Evolutionary conservation across 2,113 vertebrate genomes (phyloP), one percentile per base, ranked within the genome.

Genomic region (Zeus faber): DNA sequence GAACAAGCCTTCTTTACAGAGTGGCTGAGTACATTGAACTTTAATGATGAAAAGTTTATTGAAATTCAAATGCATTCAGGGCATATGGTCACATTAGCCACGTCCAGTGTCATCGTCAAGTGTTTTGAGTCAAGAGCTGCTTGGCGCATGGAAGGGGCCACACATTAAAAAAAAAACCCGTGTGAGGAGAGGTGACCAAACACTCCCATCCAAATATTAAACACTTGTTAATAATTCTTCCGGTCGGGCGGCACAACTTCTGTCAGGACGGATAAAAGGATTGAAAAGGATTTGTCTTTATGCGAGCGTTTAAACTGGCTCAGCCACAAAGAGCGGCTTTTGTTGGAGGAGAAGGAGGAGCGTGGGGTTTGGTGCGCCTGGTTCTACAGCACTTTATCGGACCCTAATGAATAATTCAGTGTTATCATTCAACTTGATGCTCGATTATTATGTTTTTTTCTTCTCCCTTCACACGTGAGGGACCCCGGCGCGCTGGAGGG

Each of bases 321-420:
- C 74, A 84, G 85, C 43, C 90, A 88, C 91, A 91, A 86, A 79
- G 80, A 74, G 51, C 9, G 54, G 52, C 77, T 84, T 89, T 93
- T 92, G 87, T 91, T 84, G 60, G 70, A 62, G 47, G 22, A 18
- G 54, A 24, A 24, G 22, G 13, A 26, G 21, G 26, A 35, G 47
- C 21, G 31, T 49, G 64, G 76, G 76, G 82, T 79, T 71, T 79
- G 90, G 89, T 93, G 33, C 0, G 1, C 6, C 9, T 14, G 33
- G 1, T 90, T 89, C 90, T 85, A 83, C 84, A 79, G 74, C 86
- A 88, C 85, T 91, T 91, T 87, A 90, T 82, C 65, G 68, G 79
- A 80, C 72, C 83, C 90, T 92, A 74, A 92, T 94, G 92, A 95
- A 95, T 94, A 91, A 95, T 94, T 95, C 93, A 94, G 83, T 89